Evolutionary conservation across 2,888 invertebrate species (phyloP), one percentile per base, ranked within the genome.

Genomic region (Andricus quercusramuli): DNA sequence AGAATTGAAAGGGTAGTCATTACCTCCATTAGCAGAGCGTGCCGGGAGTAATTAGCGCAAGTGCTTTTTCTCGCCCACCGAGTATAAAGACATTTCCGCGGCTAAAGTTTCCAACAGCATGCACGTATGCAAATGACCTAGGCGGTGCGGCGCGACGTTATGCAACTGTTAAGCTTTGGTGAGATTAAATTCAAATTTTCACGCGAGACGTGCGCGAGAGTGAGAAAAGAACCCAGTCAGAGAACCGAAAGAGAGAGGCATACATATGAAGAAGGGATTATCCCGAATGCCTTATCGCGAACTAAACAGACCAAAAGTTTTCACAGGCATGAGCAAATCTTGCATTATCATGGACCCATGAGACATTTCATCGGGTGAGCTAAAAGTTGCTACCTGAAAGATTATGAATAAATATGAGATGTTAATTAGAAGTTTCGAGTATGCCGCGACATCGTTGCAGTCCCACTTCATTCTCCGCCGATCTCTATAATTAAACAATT

Each of bases 361-460:
- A 82, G 82, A 82, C 80, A 80, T 80, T 80, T 79, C 82, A 81
- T 80, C 80, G 77, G 62, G 65, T 70, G 62, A 76, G n/a, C 68
- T 32, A 62, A 70, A 82, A 84, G 82, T 83, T 82, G 79, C 83
- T 74, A 67, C 56, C 64, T 59, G 76, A 70, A 70, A 68, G 77
- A 84, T 84, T 83, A 86, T 87, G 87, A 87, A 86, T 87, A 87
- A 87, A 87, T 85, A 86, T 85, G 85, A 86, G 83, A 84, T 82
- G 84, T 83, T 85, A 85, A 86, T 85, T 84, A 84, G 80, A 84
- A 86, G 82, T 83, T 83, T 82, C 80, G 44, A 22, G 29, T 15
- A 56, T 51, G 29, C 17, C 11, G 51, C n/a, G 29, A n/a, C 56
- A 62, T 22, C 29, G 15, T 62, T 13, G 25, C 62, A 62, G 25